Conservation (phyloP, 2,888 invertebrate genomes). For the Schizaphis graminum region DNA sequence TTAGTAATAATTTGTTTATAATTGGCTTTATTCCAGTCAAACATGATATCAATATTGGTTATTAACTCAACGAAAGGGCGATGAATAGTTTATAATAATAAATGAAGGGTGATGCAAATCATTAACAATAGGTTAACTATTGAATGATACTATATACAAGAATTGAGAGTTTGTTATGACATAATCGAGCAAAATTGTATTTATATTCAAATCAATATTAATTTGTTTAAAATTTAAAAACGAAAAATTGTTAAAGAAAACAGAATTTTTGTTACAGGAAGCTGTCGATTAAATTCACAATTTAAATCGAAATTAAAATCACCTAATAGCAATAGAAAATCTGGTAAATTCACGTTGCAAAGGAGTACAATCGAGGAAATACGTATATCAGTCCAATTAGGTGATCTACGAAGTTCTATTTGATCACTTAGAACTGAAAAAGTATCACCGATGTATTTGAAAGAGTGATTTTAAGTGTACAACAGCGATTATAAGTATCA, state of each 20-base stretch:
- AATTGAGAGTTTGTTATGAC: slow-evolving; percentile 16
- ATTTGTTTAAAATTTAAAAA: neutral
- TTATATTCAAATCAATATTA: neutral
- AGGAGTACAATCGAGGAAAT: neutral
- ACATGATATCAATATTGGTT: neutral
- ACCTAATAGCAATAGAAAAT: neutral
- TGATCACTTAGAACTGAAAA: neutral
- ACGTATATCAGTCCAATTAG: neutral
- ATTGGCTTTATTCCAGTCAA: neutral
- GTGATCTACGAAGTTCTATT: neutral
- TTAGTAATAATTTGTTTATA: neutral
- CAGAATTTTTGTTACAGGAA: neutral
- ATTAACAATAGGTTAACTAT: slow-evolving; percentile 12
- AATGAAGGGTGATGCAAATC: slow-evolving; percentile 7
- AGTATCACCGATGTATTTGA: neutral
- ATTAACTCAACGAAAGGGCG: neutral
- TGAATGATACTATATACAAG: neutral
- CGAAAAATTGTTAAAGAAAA: neutral
- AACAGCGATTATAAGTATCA: neutral
- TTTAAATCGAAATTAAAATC: no score
- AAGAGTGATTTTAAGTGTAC: neutral
- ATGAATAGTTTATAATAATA: slow-evolving; percentile 31
- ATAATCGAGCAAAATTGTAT: slow-evolving; percentile 26
- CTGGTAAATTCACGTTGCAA: neutral
- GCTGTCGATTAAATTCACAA: no score